Evolutionary conservation across 2,888 invertebrate genomes (phyloP).

Genomic region (Protodeltote pygarga): DNA sequence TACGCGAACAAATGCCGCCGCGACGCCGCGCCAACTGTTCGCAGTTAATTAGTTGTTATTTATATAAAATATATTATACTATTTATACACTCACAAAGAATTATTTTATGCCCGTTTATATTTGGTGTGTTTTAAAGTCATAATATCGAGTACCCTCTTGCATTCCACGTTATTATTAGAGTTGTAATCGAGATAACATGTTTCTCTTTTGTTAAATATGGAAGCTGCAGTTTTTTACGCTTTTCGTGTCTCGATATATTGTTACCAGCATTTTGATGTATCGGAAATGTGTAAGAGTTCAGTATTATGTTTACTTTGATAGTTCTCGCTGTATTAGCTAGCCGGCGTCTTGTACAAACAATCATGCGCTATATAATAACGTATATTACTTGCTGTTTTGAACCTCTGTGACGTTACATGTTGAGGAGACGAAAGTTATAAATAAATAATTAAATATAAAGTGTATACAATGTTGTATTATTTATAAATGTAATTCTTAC

Average conservation of each 20-base stretch:
- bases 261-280: slow-evolving; percentile 46
- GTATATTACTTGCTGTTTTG: slow-evolving; percentile 71
- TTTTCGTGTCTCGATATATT: slow-evolving; percentile 53
- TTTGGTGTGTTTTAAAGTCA: slow-evolving; percentile 57
- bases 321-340: slow-evolving; percentile 34
- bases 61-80: slow-evolving; percentile 68
- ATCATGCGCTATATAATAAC: slow-evolving; percentile 61
- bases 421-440: slow-evolving; percentile 75
- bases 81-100: slow-evolving; percentile 71
- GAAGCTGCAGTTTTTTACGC: slow-evolving; percentile 55
- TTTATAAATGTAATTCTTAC: no score
- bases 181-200: slow-evolving; percentile 51
- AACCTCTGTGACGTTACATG: slow-evolving; percentile 72
- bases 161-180: slow-evolving; percentile 81
- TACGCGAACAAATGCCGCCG: slow-evolving; percentile 42
- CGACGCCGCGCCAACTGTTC: slow-evolving; percentile 23
- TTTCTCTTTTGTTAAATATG: slow-evolving; percentile 36
- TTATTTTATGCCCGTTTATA: slow-evolving; percentile 67
- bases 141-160: slow-evolving; percentile 71
- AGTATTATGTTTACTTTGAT: slow-evolving; percentile 62
- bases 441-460: slow-evolving; percentile 73
- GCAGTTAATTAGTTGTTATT: slow-evolving; percentile 64
- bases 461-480: slow-evolving; percentile 60
- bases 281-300: slow-evolving; percentile 57
- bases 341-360: slow-evolving; percentile 60